Percentiles rank a stretch among this genome's conserved stretches.
Evolutionary conservation across 1,140 invertebrate species (phyloP).

Genomic region (Trichonephila clavipes): DNA sequence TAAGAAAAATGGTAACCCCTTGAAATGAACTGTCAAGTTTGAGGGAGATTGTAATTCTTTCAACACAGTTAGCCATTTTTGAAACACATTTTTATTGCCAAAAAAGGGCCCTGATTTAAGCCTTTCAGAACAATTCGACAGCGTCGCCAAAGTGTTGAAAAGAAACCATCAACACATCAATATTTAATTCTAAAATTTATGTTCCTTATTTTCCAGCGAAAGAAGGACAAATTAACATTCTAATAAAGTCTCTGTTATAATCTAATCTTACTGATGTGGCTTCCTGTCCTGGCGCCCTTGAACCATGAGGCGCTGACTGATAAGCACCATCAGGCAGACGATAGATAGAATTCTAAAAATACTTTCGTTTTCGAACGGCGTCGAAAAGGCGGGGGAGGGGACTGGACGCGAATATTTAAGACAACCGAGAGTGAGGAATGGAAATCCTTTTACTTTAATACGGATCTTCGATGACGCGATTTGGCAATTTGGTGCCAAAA

Average conservation of each 20-base stretch:
- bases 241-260: neutral
- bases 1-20: too few relatives aligned
- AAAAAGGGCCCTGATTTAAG: too few relatives aligned
- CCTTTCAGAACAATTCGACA: too few relatives aligned
- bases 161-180: too few relatives aligned
- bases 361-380: neutral
- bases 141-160: too few relatives aligned
- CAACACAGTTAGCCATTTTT: too few relatives aligned
- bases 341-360: slow-evolving; percentile 34
- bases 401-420: neutral
- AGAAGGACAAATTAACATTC: neutral
- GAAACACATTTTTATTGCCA: too few relatives aligned
- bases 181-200: too few relatives aligned
- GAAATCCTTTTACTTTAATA: slow-evolving; percentile 17
- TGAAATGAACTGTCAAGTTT: too few relatives aligned
- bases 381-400: neutral
- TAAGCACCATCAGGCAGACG: neutral
- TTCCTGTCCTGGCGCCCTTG: neutral
- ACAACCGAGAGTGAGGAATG: neutral
- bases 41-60: too few relatives aligned
- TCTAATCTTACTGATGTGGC: neutral
- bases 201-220: too few relatives aligned
- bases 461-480: neutral
- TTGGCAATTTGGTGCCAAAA: neutral
- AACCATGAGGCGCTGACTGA: neutral